Percentiles rank a stretch among this genome's conserved stretches.
These are phyloP conservation scores for Tupaia tana DNA, from an alignment of 2,113 vertebrate genomes.

Conservation along the genomic window DNA sequence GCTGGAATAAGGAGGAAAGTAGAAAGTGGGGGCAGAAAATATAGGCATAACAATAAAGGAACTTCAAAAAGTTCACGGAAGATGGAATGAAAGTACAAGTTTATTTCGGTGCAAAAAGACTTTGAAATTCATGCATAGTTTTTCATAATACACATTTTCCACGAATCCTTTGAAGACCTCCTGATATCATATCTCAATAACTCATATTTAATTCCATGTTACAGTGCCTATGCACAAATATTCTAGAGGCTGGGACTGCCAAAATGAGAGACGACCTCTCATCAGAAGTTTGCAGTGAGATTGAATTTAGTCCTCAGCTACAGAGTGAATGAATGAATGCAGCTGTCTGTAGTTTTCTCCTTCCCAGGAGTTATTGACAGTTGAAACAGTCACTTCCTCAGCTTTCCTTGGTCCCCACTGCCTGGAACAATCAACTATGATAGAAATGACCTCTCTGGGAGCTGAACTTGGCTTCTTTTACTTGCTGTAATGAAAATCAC, in stretches of 20 bases:
- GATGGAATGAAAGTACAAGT: no score
- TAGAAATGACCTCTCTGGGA: slow-evolving; percentile 24
- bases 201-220: background rate
- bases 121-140: no score
- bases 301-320: background rate
- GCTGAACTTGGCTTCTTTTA: background rate
- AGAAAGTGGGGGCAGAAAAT: background rate
- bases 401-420: background rate
- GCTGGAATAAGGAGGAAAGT: background rate
- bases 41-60: background rate
- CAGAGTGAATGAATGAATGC: background rate
- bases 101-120: no score
- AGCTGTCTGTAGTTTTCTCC: background rate
- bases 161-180: no score
- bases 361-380: background rate
- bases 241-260: background rate
- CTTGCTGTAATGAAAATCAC: slow-evolving; percentile 55
- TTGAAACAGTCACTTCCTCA: background rate
- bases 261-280: background rate
- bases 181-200: background rate
- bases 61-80: no score
- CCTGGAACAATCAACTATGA: background rate
- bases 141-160: no score
- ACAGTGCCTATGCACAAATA: background rate
- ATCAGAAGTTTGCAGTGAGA: background rate